phyloP scores from a whole-genome alignment of 2,797 vertebrate genomes.

The Pampus argenteus region DNA sequence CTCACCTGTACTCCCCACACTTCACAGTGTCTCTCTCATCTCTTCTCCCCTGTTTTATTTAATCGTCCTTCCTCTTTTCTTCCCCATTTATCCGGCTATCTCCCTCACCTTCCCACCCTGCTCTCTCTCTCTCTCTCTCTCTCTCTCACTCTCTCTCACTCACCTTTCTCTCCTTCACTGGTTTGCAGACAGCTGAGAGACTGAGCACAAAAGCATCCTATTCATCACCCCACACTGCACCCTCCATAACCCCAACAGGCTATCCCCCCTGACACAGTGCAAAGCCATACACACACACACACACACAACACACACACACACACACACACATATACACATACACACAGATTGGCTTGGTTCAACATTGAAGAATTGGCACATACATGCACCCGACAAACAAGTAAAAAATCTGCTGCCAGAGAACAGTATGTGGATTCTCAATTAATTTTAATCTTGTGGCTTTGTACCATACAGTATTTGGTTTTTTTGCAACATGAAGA shows the following conservation, averaged over 20 bases:
- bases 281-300: slow-evolving; percentile 34
- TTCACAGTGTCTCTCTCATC: slow-evolving; percentile 64
- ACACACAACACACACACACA: slow-evolving; percentile 25
- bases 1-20: slow-evolving; percentile 67
- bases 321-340: slow-evolving; percentile 27
- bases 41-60: slow-evolving; percentile 42
- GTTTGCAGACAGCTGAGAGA: slow-evolving; percentile 79
- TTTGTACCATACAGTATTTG: slow-evolving; percentile 65
- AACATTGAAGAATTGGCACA: slow-evolving; percentile 64
- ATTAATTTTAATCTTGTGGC: slow-evolving; percentile 77
- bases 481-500: slow-evolving; percentile 52
- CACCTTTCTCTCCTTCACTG: slow-evolving; percentile 77
- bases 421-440: slow-evolving; percentile 75
- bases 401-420: slow-evolving; percentile 80
- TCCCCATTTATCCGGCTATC: slow-evolving; percentile 70
- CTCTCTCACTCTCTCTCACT: slow-evolving; percentile 38
- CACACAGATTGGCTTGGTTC: slow-evolving; percentile 55
- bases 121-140: slow-evolving; percentile 35
- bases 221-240: slow-evolving; percentile 79
- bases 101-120: slow-evolving; percentile 65
- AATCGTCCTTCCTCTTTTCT: slow-evolving; percentile 52
- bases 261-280: slow-evolving; percentile 65
- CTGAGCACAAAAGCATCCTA: slow-evolving; percentile 80
- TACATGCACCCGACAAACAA: slow-evolving; percentile 69
- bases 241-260: slow-evolving; percentile 79